A percentile compares a stretch with the other conserved stretches of the same genome.
phyloP scores from a whole-genome alignment of 2,888 invertebrate species.

The Cephus rjabovi region DNA sequence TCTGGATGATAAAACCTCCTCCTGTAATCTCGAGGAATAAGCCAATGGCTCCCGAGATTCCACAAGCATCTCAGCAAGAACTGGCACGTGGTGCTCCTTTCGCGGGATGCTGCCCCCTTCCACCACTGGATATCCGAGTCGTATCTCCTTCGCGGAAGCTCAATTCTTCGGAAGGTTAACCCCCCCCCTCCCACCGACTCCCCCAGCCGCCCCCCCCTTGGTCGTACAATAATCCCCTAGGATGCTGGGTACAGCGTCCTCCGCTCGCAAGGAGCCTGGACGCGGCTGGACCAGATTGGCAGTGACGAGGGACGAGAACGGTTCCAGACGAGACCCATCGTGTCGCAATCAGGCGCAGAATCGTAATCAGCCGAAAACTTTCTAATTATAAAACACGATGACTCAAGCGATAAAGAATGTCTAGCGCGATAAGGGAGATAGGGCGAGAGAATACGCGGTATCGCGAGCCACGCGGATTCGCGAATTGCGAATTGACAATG shows the following conservation, averaged over 20 bases:
- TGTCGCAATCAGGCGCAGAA: neutral
- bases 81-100: neutral
- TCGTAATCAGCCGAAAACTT: conserved; percentile 20
- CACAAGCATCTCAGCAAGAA: neutral
- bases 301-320: neutral
- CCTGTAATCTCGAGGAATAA: neutral
- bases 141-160: neutral
- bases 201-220: neutral
- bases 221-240: neutral
- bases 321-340: neutral
- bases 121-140: neutral
- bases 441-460: conserved; percentile 23
- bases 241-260: neutral
- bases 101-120: neutral
- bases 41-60: neutral
- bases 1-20: neutral
- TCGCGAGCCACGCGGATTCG: neutral
- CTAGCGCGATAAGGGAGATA: conserved; percentile 16
- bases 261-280: neutral
- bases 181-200: neutral
- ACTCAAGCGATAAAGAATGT: conserved; percentile 23
- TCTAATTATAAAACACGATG: conserved; percentile 22
- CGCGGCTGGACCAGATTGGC: neutral
- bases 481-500: neutral
- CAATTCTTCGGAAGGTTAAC: neutral